A percentile compares a stretch with the other conserved stretches of the same genome.
Conservation (phyloP, 2,888 invertebrate species). For the Agrotis puta region DNA sequence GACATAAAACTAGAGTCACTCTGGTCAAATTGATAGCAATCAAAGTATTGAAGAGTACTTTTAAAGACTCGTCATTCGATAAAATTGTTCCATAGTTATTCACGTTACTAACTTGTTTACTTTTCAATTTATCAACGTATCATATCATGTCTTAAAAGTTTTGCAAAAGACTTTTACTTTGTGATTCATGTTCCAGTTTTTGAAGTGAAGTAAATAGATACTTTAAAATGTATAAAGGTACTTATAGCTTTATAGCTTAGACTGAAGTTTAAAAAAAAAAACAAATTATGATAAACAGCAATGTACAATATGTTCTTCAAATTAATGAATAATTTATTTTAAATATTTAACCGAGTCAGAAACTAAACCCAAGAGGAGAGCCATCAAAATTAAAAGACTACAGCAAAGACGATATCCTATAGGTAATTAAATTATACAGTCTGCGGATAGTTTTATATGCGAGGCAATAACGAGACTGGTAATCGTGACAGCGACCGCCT, state of each 20-base stretch:
- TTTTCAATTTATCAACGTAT: constrained; percentile 36
- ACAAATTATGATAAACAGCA: background rate
- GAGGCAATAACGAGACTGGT: constrained; percentile 66
- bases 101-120: constrained; percentile 40
- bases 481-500: constrained; percentile 75
- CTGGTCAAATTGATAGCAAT: constrained; percentile 72
- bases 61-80: constrained; percentile 69
- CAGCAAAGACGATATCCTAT: background rate
- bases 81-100: constrained; percentile 72
- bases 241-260: background rate
- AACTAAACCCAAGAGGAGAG: background rate
- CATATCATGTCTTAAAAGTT: constrained; percentile 17
- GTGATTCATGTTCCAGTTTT: constrained; percentile 27
- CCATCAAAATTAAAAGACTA: constrained; percentile 1
- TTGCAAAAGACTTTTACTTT: constrained; percentile 13
- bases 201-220: constrained; percentile 1
- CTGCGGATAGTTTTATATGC: constrained; percentile 66
- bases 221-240: constrained; percentile 3
- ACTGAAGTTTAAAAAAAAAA: background rate
- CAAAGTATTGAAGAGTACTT: constrained; percentile 70
- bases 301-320: background rate
- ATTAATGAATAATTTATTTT: background rate
- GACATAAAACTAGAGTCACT: constrained; percentile 68
- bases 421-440: constrained; percentile 48
- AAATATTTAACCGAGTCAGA: background rate